Evolutionary conservation across 2,888 invertebrate species (phyloP).

Genomic region (Bruchidius siliquastri): DNA sequence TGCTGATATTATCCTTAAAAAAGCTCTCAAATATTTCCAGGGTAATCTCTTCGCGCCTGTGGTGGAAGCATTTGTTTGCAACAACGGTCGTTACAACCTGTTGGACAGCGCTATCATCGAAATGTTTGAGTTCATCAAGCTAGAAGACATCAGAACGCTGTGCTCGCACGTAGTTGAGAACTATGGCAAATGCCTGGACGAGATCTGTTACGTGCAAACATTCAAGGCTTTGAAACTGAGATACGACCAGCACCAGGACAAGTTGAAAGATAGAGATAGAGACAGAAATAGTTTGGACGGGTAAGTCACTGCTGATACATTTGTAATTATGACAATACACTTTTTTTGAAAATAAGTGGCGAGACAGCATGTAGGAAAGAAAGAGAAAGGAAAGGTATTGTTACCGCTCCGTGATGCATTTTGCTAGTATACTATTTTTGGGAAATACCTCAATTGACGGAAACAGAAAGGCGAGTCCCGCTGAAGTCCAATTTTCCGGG

Average conservation of each 20-base stretch:
- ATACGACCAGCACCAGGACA: slow-evolving; percentile 89
- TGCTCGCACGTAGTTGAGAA: slow-evolving; percentile 94
- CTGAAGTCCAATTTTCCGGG: too few relatives aligned
- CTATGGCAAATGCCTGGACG: slow-evolving; percentile 90
- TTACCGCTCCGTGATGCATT: too few relatives aligned
- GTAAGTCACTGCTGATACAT: slow-evolving; percentile 20
- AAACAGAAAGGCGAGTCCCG: too few relatives aligned
- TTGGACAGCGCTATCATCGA: slow-evolving; percentile 98
- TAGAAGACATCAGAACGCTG: slow-evolving; percentile 86
- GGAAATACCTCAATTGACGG: too few relatives aligned
- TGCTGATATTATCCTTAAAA: too few relatives aligned
- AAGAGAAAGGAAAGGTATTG: too few relatives aligned
- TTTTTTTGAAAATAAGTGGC: too few relatives aligned
- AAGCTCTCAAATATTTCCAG: background rate
- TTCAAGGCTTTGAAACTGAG: slow-evolving; percentile 87
- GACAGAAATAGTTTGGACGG: slow-evolving; percentile 65
- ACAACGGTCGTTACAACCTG: slow-evolving; percentile 97
- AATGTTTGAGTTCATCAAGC: slow-evolving; percentile 97
- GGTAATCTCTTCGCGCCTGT: slow-evolving; percentile 94
- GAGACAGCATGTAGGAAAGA: too few relatives aligned
- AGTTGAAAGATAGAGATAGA: slow-evolving; percentile 80
- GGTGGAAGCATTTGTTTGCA: slow-evolving; percentile 91
- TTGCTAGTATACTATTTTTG: too few relatives aligned
- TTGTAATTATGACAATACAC: too few relatives aligned
- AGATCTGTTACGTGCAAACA: slow-evolving; percentile 96